A percentile compares a stretch with the other conserved stretches of the same genome.
Evolutionary conservation across 2,888 invertebrate species (phyloP).

Genomic region (Drosophila rellima): DNA sequence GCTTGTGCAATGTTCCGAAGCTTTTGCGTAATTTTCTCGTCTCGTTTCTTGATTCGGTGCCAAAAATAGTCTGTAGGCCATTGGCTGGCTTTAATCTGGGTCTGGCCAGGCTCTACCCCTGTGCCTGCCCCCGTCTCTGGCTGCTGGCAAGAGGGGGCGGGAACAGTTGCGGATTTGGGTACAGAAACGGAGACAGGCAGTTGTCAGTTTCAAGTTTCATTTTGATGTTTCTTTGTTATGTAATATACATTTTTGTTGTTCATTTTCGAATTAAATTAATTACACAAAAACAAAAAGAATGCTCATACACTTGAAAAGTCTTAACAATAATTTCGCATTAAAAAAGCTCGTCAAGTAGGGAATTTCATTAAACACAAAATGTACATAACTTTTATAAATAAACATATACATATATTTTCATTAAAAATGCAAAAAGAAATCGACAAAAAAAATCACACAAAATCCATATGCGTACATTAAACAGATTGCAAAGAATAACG

Average conservation of each 20-base stretch:
- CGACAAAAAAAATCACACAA: conserved; percentile 37
- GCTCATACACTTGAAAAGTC: conserved; percentile 85
- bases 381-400: conserved; percentile 78
- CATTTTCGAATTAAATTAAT: conserved; percentile 56
- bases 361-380: conserved; percentile 75
- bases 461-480: conserved; percentile 53
- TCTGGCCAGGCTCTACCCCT: conserved; percentile 29
- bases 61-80: conserved; percentile 72
- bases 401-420: conserved; percentile 69
- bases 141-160: conserved; percentile 5
- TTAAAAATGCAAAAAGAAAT: conserved; percentile 68
- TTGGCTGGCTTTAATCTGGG: conserved; percentile 46
- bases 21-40: conserved; percentile 39
- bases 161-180: conserved; percentile 15
- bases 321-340: conserved; percentile 79
- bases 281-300: conserved; percentile 60
- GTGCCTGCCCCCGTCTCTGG: conserved; percentile 6
- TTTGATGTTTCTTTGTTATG: conserved; percentile 62
- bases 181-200: conserved; percentile 38
- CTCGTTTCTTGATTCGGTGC: conserved; percentile 76
- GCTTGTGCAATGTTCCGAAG: conserved; percentile 56
- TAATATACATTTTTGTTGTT: conserved; percentile 63
- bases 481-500: conserved; percentile 43
- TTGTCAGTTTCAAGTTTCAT: conserved; percentile 49
- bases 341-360: conserved; percentile 73